Percentiles rank a stretch among this genome's conserved stretches.
phyloP scores from a whole-genome alignment of 1,140 invertebrate species.

The Drosophila repletoides region DNA sequence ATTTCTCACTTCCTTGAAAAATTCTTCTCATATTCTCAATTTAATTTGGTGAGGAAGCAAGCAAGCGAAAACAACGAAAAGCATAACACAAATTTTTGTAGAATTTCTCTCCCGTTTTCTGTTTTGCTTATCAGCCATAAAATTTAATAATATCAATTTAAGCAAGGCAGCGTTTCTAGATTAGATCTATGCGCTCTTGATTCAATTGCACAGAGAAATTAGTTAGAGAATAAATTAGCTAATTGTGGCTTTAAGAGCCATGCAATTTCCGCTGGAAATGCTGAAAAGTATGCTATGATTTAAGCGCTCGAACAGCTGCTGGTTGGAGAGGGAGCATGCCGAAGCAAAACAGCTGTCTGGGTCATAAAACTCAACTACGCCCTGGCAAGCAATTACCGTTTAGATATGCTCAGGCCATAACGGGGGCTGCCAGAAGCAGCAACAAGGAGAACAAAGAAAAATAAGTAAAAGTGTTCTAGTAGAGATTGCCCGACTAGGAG shows the following conservation, averaged over 20 bases:
- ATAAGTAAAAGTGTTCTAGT: too few species aligned
- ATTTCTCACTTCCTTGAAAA: slow-evolving; percentile 19
- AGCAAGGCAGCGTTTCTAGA: slow-evolving; percentile 13
- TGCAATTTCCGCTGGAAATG: slow-evolving; percentile 22
- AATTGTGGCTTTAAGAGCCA: slow-evolving; percentile 34
- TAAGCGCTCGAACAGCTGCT: too few species aligned
- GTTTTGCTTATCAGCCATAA: slow-evolving; percentile 26
- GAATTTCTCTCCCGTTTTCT: background rate
- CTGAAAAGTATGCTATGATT: slow-evolving; percentile 52
- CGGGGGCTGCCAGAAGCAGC: slow-evolving; percentile 3
- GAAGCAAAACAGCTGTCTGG: slow-evolving; percentile 67
- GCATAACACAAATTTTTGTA: background rate
- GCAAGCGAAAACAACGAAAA: background rate
- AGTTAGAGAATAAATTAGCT: slow-evolving; percentile 39
- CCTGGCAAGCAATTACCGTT: slow-evolving; percentile 75
- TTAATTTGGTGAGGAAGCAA: slow-evolving; percentile 14
- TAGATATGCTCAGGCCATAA: slow-evolving; percentile 53
- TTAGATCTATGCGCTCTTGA: slow-evolving; percentile 42
- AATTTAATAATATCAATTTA: slow-evolving; percentile 46
- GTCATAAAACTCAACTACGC: slow-evolving; percentile 71
- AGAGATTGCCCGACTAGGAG: too few species aligned
- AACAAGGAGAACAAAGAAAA: background rate
- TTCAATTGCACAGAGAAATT: slow-evolving; percentile 30
- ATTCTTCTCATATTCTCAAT: slow-evolving; percentile 25
- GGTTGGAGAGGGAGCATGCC: background rate